Conservation (phyloP, 2,113 vertebrate species). For the Triplophysa dalaica region DNA sequence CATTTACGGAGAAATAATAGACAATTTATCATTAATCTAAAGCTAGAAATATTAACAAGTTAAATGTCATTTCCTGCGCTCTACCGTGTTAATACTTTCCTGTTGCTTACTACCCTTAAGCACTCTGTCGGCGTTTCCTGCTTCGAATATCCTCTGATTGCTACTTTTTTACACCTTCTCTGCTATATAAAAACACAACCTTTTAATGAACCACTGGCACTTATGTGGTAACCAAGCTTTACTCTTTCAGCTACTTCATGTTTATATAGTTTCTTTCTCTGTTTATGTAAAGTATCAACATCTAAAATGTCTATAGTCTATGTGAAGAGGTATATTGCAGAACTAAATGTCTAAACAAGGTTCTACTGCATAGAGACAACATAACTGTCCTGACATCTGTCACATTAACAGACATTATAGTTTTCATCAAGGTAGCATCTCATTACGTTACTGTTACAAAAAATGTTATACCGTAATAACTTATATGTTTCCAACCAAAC, state of each 20-base stretch:
- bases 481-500: too few relatives aligned
- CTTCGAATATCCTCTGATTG: conserved; percentile 11
- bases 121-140: conserved; percentile 26
- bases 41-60: conserved; percentile 78
- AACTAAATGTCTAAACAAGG: too few relatives aligned
- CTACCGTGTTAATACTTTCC: conserved; percentile 65
- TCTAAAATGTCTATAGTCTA: too few relatives aligned
- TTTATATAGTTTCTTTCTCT: not conserved
- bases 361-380: too few relatives aligned
- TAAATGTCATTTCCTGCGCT: conserved; percentile 77
- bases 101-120: conserved; percentile 66
- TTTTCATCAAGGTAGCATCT: not conserved
- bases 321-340: too few relatives aligned
- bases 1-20: conserved; percentile 84
- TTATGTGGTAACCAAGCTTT: conserved; percentile 4
- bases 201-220: not conserved
- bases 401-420: not conserved
- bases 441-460: not conserved
- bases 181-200: not conserved
- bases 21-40: conserved; percentile 91
- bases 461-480: not conserved
- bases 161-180: conserved; percentile 1
- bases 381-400: too few relatives aligned
- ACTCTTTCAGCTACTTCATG: not conserved
- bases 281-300: not conserved